Evolutionary conservation across 2,113 vertebrate species (phyloP).

Genomic region (Mesocricetus auratus): DNA sequence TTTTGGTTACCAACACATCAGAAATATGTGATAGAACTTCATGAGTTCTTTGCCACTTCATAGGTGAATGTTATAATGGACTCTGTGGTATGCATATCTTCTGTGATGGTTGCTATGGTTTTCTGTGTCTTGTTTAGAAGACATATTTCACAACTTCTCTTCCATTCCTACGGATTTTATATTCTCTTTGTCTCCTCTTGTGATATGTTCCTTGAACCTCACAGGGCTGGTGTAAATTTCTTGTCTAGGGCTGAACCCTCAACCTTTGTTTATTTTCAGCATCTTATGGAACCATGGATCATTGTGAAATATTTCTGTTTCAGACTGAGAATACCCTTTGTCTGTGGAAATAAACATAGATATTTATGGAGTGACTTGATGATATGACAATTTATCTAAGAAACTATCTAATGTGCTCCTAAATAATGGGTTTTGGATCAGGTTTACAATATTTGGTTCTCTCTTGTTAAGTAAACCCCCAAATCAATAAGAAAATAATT

Average conservation of each 20-base stretch:
- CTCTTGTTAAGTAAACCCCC: not conserved
- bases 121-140: not conserved
- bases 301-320: not conserved
- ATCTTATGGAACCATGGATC: not conserved
- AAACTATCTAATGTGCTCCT: not conserved
- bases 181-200: not conserved
- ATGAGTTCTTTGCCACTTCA: not conserved
- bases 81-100: not conserved
- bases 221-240: not conserved
- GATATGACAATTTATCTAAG: not conserved
- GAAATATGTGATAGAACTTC: not conserved
- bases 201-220: not conserved
- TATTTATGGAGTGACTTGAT: not conserved
- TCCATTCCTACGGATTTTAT: not conserved
- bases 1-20: not conserved
- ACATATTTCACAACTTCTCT: not conserved
- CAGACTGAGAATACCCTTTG: not conserved
- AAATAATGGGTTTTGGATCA: not conserved
- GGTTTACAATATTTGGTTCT: not conserved
- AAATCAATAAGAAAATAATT: not conserved
- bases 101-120: too few species aligned
- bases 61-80: too few species aligned
- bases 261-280: not conserved
- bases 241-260: not conserved
- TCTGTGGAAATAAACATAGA: not conserved